Base-by-base conservation (phyloP, 1,140 invertebrate genomes). In the Panonychus citri region DNA sequence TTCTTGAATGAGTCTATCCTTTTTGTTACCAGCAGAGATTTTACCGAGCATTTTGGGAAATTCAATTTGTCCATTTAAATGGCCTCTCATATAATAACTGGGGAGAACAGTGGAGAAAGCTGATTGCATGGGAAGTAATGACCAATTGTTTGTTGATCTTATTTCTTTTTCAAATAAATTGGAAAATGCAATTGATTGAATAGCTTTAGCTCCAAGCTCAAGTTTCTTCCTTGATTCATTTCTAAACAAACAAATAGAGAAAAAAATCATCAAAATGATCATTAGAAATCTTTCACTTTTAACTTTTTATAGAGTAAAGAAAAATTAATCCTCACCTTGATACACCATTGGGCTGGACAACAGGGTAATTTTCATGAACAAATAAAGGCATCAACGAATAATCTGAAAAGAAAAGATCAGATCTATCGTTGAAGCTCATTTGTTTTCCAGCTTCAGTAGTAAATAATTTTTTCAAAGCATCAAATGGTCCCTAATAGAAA, bases 21-120 rank as follows among this genome's bases (percentile, higher is more conserved):
- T 77, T 72, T 94, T 94, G 60, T 71, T 79, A 15, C 63, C 66
- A 40, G 67, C 80, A 0, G 91, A 96, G 73, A 93, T 88, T 69
- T 90, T 89, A 0, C 94, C 95, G 30, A 99, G 77, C 90, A 91
- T 98, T 21, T 75, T 68, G 4, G 95, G 93, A 70, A 98, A 98
- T 63, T 83, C 78, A 12, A 93, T 82, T 72, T 83, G 80, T 0
- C 75, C 75, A 3, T 70, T 70, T 24, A 90, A 69, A 64, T 80
- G 73, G 2, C 93, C 90, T 39, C 79, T 75, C 76, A 97, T 78
- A 30, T 78, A 71, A 62, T 21, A 25, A 0, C 90, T 85, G 1
- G 94, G 94, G 48, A 96, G 73, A 24, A 94, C 84, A 55, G 84
- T 87, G 17, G 85, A 80, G 70, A 81, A 91, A 67, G 91, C 80